Conservation (phyloP, 2,113 vertebrate genomes). For the Vimba vimba region DNA sequence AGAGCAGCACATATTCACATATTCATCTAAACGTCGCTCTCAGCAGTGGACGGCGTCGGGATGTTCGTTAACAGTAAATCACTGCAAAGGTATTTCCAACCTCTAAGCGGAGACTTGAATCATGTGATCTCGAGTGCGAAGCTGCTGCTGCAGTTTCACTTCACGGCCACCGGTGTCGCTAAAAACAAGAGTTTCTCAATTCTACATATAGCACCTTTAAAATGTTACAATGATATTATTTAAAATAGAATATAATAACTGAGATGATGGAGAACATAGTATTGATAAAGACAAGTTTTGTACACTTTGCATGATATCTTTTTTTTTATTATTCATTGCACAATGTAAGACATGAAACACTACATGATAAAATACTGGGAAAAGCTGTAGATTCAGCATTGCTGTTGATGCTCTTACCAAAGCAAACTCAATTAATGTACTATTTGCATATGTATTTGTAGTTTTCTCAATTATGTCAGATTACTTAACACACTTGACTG, state of each 20-base stretch:
- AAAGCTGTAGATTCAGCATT: neutral
- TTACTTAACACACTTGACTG: neutral
- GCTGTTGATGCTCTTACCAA: neutral
- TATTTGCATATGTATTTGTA: neutral
- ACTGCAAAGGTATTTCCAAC: no score
- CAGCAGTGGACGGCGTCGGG: no score
- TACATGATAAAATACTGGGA: neutral
- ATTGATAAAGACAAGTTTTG: neutral
- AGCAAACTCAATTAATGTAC: neutral
- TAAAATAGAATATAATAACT: neutral
- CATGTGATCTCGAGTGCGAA: no score
- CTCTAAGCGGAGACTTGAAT: no score
- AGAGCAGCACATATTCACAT: no score
- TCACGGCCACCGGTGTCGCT: no score
- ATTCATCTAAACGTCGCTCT: no score
- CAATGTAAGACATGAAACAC: neutral
- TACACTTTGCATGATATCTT: neutral
- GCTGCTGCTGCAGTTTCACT: no score
- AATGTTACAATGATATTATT: neutral
- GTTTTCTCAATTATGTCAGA: neutral
- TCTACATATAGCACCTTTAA: no score
- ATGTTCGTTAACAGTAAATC: no score
- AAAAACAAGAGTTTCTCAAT: no score
- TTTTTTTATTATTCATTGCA: constrained; percentile 3
- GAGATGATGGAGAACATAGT: neutral